phyloP scores from a whole-genome alignment of 2,888 invertebrate genomes.

The Diogma glabrata region DNA sequence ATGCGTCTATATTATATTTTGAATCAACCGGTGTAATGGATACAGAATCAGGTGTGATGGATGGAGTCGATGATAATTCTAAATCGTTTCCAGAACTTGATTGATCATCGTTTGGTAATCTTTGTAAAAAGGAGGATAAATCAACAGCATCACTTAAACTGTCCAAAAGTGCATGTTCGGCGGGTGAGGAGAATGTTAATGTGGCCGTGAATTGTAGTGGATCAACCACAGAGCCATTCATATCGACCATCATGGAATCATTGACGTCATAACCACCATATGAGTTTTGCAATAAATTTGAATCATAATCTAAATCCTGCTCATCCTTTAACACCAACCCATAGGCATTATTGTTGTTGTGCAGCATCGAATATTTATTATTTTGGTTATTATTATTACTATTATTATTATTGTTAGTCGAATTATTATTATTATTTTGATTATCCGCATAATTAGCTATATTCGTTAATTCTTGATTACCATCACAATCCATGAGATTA shows the following conservation, averaged over 20 bases:
- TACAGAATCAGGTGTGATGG: constrained; percentile 55
- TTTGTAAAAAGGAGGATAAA: constrained; percentile 60
- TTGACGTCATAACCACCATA: constrained; percentile 50
- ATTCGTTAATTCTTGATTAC: constrained; percentile 46
- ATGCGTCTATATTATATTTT: constrained; percentile 54
- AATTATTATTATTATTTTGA: constrained; percentile 29
- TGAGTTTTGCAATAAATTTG: constrained; percentile 47
- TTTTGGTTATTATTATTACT: constrained; percentile 40
- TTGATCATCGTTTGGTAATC: constrained; percentile 46
- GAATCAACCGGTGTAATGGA: constrained; percentile 41
- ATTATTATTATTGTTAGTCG: constrained; percentile 15
- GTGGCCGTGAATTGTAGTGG: constrained; percentile 74
- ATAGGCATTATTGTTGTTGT: constrained; percentile 65
- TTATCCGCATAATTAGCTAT: constrained; percentile 27
- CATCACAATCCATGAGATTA: constrained; percentile 62
- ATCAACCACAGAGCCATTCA: constrained; percentile 64
- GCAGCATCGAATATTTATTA: constrained; percentile 67
- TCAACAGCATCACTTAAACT: constrained; percentile 71
- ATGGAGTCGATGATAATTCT: constrained; percentile 59
- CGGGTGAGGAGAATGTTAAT: constrained; percentile 64
- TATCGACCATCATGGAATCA: constrained; percentile 75
- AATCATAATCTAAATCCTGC: constrained; percentile 62
- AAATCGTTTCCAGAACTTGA: constrained; percentile 51
- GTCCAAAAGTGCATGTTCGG: constrained; percentile 65
- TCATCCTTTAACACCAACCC: constrained; percentile 71